Evolutionary conservation across 1,140 invertebrate genomes (phyloP).

Genomic region (Apolygus lucorum): DNA sequence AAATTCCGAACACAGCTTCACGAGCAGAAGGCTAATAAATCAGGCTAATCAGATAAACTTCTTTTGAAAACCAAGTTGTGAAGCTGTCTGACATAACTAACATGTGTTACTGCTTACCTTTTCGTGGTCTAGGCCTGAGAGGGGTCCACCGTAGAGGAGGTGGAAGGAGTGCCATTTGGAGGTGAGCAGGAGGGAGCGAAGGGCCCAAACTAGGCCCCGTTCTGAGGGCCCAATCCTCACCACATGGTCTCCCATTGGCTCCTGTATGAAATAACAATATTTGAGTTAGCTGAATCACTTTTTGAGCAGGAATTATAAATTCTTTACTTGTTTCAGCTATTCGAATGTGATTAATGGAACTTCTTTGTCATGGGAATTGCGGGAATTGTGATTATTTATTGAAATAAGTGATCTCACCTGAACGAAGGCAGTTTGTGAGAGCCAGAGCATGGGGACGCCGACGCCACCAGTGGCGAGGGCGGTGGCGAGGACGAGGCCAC

Average conservation of each 20-base stretch:
- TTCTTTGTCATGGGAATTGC: neutral
- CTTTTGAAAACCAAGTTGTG: too few species aligned
- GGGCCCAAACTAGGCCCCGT: slow-evolving; percentile 27
- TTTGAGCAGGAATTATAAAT: too few species aligned
- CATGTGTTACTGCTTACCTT: too few species aligned
- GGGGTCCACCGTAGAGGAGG: slow-evolving; percentile 29
- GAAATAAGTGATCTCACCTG: slow-evolving; percentile 17
- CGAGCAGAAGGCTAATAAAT: too few species aligned
- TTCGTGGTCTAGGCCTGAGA: neutral
- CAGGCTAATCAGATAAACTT: too few species aligned
- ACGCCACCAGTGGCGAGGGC: slow-evolving; percentile 21
- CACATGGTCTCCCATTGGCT: slow-evolving; percentile 28
- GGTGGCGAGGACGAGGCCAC: slow-evolving; percentile 8
- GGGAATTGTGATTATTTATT: neutral
- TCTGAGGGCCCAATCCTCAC: slow-evolving; percentile 31
- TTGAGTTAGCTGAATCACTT: too few species aligned
- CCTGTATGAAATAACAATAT: slow-evolving; percentile 30
- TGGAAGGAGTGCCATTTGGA: slow-evolving; percentile 35
- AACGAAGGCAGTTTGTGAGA: slow-evolving; percentile 20
- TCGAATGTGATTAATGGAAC: neutral
- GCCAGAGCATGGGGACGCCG: slow-evolving; percentile 29
- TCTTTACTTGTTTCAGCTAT: too few species aligned
- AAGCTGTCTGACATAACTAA: too few species aligned
- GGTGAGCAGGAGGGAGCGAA: slow-evolving; percentile 30
- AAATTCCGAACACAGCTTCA: too few species aligned